These are phyloP conservation scores for Serrognathus titanus DNA, from an alignment of 2,888 invertebrate genomes.

Conservation along the genomic window DNA sequence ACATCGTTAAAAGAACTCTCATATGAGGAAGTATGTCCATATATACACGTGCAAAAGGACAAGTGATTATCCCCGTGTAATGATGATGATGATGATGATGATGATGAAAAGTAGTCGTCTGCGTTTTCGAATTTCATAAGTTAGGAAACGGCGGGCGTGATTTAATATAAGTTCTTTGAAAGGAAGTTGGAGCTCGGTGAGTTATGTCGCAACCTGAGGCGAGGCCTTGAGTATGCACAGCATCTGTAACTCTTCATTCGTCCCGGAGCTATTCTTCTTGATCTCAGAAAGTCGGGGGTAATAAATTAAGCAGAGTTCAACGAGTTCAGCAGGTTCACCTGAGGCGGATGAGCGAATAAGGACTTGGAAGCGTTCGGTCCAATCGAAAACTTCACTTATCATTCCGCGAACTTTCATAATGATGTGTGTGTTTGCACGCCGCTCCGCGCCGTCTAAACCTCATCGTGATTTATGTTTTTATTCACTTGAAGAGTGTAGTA, in stretches of 20 bases:
- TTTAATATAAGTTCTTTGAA: conserved; percentile 31
- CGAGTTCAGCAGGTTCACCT: conserved; percentile 34
- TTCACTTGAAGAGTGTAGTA: too few relatives aligned
- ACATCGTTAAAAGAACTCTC: too few relatives aligned
- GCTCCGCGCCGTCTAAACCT: background rate
- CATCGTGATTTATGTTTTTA: too few relatives aligned
- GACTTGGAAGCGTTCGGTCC: background rate
- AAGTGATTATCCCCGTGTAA: too few relatives aligned
- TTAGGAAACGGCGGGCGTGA: conserved; percentile 14
- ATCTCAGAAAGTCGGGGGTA: conserved; percentile 36
- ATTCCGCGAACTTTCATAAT: conserved; percentile 13
- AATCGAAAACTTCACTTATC: background rate
- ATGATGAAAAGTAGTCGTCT: background rate
- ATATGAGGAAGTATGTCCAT: too few relatives aligned
- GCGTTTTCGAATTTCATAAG: background rate
- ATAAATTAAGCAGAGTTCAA: conserved; percentile 38
- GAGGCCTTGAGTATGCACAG: conserved; percentile 28
- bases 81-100: background rate
- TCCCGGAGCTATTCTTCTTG: conserved; percentile 40
- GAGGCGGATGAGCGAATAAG: conserved; percentile 19
- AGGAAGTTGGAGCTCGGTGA: conserved; percentile 29
- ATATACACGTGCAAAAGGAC: too few relatives aligned
- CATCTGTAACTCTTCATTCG: conserved; percentile 37
- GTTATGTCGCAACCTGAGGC: conserved; percentile 22
- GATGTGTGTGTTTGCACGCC: conserved; percentile 1